These are phyloP conservation scores for Drosophila elegans DNA, from an alignment of 1,140 invertebrate genomes.

Conservation along the genomic window DNA sequence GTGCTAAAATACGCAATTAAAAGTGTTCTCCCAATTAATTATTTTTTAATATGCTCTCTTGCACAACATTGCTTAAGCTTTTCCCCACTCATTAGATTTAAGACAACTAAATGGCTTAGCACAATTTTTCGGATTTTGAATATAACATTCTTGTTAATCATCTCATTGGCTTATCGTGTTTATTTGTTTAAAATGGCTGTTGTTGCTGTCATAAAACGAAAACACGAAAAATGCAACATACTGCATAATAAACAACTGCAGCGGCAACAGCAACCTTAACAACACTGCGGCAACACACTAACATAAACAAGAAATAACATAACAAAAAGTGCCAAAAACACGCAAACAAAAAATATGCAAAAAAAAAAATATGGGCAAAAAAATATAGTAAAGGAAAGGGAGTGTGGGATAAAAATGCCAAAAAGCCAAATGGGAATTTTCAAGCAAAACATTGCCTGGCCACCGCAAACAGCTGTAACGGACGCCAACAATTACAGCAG, in stretches of 20 bases:
- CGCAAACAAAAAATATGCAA: slow-evolving; percentile 1
- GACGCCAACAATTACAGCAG: slow-evolving; percentile 21
- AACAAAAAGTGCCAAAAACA: slow-evolving; percentile 34
- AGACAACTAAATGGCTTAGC: too few relatives aligned
- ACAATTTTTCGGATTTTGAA: not conserved
- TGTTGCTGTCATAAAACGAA: slow-evolving; percentile 57
- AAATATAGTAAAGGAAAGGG: too few relatives aligned
- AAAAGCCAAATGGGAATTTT: slow-evolving; percentile 76
- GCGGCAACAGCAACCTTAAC: slow-evolving; percentile 21
- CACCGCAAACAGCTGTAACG: slow-evolving; percentile 79
- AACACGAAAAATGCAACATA: slow-evolving; percentile 48
- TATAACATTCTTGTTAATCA: slow-evolving; percentile 41
- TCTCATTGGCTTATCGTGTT: slow-evolving; percentile 70
- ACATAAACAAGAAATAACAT: slow-evolving; percentile 33
- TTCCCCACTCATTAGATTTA: too few relatives aligned
- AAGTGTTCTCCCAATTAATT: too few relatives aligned
- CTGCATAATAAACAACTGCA: slow-evolving; percentile 75
- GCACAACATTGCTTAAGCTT: too few relatives aligned
- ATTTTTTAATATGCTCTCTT: too few relatives aligned
- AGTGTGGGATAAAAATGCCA: slow-evolving; percentile 60
- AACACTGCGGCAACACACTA: slow-evolving; percentile 32
- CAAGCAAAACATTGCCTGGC: slow-evolving; percentile 70
- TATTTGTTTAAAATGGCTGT: slow-evolving; percentile 31
- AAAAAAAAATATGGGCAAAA: not conserved
- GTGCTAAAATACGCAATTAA: too few relatives aligned